phyloP scores from a whole-genome alignment of 2,113 vertebrate species.

The Engraulis encrasicolus region DNA sequence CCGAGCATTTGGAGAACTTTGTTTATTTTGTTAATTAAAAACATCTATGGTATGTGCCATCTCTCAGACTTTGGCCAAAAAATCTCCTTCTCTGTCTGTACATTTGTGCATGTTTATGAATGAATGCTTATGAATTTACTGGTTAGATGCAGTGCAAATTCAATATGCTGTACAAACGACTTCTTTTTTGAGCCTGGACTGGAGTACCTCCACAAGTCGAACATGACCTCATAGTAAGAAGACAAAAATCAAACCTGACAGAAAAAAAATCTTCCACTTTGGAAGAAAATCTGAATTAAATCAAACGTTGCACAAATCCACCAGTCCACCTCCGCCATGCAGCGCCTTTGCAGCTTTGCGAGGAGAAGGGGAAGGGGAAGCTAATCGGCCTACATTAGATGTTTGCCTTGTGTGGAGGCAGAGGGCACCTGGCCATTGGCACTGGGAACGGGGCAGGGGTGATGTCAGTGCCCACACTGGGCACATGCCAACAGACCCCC shows the following conservation, averaged over 20 bases:
- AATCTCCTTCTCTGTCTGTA: too few species aligned
- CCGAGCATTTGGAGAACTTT: too few species aligned
- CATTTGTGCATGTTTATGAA: too few species aligned
- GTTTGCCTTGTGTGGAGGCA: constrained; percentile 58
- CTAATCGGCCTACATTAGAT: constrained; percentile 62
- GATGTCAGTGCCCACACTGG: constrained; percentile 57
- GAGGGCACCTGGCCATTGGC: constrained; percentile 62
- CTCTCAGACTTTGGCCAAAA: too few species aligned
- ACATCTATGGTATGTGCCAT: too few species aligned
- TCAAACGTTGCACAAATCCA: not conserved
- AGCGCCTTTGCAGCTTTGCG: constrained; percentile 47
- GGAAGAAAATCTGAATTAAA: too few species aligned
- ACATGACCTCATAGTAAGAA: not conserved
- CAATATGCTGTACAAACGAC: too few species aligned
- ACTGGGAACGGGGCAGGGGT: constrained; percentile 43
- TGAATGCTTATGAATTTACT: too few species aligned
- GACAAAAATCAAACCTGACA: not conserved
- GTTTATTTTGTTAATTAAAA: too few species aligned
- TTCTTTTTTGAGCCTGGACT: too few species aligned
- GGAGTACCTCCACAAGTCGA: not conserved
- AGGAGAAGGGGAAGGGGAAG: constrained; percentile 65
- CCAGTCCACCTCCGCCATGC: not conserved
- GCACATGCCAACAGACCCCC: constrained; percentile 56
- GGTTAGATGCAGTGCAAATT: too few species aligned
- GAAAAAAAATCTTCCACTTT: not conserved